These are phyloP conservation scores for Pachydiplax longipennis DNA, from an alignment of 2,888 invertebrate species.

Conservation along the genomic window DNA sequence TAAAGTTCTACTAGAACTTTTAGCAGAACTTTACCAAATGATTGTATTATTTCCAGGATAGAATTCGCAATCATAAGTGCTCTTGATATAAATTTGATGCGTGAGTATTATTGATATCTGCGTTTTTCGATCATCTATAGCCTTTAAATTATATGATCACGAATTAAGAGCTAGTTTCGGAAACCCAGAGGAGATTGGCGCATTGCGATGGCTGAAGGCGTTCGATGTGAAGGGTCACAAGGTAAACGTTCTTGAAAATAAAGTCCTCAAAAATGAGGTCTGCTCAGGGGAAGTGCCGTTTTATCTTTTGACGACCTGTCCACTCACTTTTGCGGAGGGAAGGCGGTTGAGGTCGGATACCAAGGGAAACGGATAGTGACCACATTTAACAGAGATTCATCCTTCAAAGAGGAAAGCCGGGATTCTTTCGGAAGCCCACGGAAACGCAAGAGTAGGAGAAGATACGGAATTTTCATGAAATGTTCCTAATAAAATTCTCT, in stretches of 20 bases:
- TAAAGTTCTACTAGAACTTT: no score
- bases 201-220: no score
- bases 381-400: background rate
- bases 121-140: no score
- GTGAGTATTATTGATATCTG: no score
- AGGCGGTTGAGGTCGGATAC: background rate
- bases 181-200: background rate
- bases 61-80: no score
- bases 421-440: background rate
- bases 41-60: no score
- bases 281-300: background rate
- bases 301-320: background rate
- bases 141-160: no score
- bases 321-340: background rate
- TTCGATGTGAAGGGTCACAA: background rate
- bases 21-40: no score
- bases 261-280: background rate
- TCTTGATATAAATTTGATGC: no score
- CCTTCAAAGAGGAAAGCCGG: background rate
- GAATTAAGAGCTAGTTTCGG: background rate
- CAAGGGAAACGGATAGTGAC: background rate
- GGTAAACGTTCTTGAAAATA: background rate
- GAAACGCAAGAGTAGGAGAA: no score
- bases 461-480: no score
- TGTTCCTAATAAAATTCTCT: no score